Evolutionary conservation across 2,797 vertebrate species (phyloP).

Genomic region (Psittacula derbiana): DNA sequence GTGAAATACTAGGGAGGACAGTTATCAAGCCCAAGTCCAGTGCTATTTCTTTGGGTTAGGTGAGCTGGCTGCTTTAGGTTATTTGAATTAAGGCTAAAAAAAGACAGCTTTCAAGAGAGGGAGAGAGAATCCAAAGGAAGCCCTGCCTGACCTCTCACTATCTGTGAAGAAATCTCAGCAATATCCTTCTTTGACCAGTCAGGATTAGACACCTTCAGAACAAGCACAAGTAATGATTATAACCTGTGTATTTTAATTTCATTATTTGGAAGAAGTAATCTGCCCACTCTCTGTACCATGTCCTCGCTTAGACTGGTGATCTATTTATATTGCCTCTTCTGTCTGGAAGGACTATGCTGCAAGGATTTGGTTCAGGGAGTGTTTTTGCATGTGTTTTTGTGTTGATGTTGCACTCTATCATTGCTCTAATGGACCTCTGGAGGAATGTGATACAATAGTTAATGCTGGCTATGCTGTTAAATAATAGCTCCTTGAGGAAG

Average conservation of each 20-base stretch:
- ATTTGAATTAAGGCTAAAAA: conserved; percentile 11
- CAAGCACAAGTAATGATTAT: neutral
- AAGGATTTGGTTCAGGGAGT: neutral
- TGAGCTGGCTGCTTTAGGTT: neutral
- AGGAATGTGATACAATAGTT: conserved; percentile 27
- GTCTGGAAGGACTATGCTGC: fast-evolving
- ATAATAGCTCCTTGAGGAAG: conserved; percentile 56
- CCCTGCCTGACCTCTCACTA: neutral
- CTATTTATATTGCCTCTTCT: neutral
- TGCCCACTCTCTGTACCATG: neutral
- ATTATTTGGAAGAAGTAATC: neutral
- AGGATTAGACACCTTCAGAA: neutral
- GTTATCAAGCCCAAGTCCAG: neutral
- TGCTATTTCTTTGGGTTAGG: neutral
- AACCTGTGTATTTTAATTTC: neutral
- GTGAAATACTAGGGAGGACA: neutral
- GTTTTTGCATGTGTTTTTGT: neutral
- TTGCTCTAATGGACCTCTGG: conserved; percentile 19
- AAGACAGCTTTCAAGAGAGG: neutral
- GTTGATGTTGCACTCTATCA: conserved; percentile 3
- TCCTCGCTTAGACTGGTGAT: neutral
- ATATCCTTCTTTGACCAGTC: neutral
- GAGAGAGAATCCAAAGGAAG: neutral
- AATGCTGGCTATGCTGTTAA: conserved; percentile 27
- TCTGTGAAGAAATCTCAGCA: neutral